Evolutionary conservation across 2,888 invertebrate genomes (phyloP).

Genomic region (Acleris sparsana): DNA sequence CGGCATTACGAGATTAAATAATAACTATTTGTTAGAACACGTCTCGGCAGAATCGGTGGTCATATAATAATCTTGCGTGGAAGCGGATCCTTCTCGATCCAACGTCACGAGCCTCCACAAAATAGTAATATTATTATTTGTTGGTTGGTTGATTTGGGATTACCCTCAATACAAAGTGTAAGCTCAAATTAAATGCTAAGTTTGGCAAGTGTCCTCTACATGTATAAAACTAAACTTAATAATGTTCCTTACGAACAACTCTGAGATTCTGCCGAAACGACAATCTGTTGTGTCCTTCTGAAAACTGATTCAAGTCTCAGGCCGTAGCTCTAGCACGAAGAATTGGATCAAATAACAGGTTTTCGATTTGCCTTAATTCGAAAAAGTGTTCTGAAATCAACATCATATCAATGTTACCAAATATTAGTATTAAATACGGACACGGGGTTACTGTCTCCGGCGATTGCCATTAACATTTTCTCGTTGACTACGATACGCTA

Average conservation of each 20-base stretch:
- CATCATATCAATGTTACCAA: no score
- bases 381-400: no score
- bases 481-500: no score
- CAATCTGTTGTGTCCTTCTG: background rate
- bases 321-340: no score
- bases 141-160: background rate
- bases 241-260: background rate
- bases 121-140: no score
- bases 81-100: background rate
- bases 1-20: slow-evolving; percentile 11
- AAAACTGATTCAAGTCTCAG: no score
- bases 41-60: slow-evolving; percentile 1
- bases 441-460: no score
- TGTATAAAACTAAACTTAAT: no score
- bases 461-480: no score
- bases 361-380: no score
- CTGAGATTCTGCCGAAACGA: slow-evolving; percentile 5
- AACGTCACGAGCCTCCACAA: background rate
- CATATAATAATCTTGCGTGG: background rate
- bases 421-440: no score
- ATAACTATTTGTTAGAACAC: slow-evolving; percentile 3
- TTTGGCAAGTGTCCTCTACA: background rate
- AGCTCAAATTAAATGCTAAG: background rate
- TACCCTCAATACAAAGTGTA: background rate
- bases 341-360: no score